phyloP scores from a whole-genome alignment of 2,888 invertebrate species.

The Heliconius ismenius region DNA sequence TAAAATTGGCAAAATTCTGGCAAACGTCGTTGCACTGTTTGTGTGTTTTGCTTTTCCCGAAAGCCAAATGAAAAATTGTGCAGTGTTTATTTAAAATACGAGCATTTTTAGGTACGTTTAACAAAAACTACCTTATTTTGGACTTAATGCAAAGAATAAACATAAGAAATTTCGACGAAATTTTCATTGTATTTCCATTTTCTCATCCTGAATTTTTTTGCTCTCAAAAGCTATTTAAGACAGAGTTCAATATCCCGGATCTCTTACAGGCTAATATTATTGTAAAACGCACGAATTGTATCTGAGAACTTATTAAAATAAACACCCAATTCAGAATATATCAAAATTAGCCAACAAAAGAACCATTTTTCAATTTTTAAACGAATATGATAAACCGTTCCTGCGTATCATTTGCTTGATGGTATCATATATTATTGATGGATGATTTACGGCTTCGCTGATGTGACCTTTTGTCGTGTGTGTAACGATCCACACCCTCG shows the following conservation, averaged over 20 bases:
- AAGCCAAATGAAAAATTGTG: slow-evolving; percentile 26
- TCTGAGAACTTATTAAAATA: not conserved
- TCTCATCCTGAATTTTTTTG: not conserved
- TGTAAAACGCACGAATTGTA: not conserved
- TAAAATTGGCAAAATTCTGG: slow-evolving; percentile 61
- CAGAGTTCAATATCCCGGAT: not conserved
- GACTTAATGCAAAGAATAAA: not conserved
- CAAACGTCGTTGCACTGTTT: slow-evolving; percentile 48
- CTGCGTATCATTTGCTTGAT: slow-evolving; percentile 29
- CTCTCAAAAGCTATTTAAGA: not conserved
- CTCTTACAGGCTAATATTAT: not conserved
- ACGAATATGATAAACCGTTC: not conserved
- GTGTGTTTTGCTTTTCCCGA: slow-evolving; percentile 26
- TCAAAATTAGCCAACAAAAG: not conserved
- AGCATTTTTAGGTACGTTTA: not conserved
- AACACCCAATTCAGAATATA: not conserved
- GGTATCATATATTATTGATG: slow-evolving; percentile 37
- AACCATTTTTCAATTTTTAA: not conserved
- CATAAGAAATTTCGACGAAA: not conserved
- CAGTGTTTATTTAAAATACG: not conserved
- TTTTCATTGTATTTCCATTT: not conserved
- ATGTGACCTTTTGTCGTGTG: slow-evolving; percentile 48
- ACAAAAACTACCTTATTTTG: not conserved
- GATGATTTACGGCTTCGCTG: slow-evolving; percentile 49
- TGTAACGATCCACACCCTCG: slow-evolving; percentile 56